Percentiles rank a stretch among this genome's conserved stretches.
phyloP scores from a whole-genome alignment of 2,113 vertebrate genomes.

The Myodes glareolus region DNA sequence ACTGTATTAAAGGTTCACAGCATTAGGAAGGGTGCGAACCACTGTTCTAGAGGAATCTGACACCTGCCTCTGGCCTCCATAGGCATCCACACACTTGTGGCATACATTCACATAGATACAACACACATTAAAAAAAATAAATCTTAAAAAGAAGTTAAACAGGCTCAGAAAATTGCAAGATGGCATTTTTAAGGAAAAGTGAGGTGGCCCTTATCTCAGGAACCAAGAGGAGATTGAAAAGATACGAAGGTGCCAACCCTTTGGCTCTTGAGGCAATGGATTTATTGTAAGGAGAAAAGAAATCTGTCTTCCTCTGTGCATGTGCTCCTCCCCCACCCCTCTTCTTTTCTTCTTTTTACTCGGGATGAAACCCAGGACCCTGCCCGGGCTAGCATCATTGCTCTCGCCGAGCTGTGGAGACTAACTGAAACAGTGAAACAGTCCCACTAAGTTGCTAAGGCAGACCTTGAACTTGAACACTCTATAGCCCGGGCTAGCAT shows the following conservation, averaged over 20 bases:
- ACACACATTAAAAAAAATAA: neutral
- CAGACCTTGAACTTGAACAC: neutral
- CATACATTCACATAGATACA: neutral
- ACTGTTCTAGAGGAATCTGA: neutral
- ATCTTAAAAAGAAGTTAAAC: neutral
- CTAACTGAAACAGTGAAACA: too few relatives aligned
- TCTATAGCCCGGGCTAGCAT: neutral
- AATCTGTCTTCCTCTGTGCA: neutral
- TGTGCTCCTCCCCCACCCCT: too few relatives aligned
- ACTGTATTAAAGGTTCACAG: neutral
- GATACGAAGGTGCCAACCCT: neutral
- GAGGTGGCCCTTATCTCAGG: neutral
- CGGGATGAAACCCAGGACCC: neutral
- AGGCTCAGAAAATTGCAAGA: neutral
- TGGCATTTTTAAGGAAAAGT: constrained; percentile 1
- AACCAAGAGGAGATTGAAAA: neutral
- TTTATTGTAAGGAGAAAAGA: constrained; percentile 14
- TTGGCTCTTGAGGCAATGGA: neutral
- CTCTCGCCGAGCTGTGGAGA: neutral
- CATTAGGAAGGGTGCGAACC: neutral
- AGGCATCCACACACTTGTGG: neutral
- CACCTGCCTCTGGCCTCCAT: neutral
- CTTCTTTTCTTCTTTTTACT: neutral
- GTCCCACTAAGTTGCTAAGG: neutral
- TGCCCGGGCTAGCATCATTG: too few relatives aligned